Evolutionary conservation across 2,797 vertebrate genomes (phyloP).

Genomic region (Todus mexicanus): DNA sequence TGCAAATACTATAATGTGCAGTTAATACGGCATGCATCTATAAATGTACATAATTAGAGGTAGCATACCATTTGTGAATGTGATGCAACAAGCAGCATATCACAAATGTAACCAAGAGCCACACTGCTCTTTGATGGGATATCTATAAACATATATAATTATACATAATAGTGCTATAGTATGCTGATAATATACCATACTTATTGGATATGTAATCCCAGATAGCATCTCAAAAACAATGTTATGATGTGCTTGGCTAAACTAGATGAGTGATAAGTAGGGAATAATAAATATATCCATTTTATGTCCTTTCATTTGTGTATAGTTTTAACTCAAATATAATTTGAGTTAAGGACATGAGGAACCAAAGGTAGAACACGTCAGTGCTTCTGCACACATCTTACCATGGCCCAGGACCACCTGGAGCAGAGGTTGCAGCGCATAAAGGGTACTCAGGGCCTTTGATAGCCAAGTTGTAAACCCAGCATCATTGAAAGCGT

Average conservation of each 20-base stretch:
- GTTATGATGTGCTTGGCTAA: not conserved
- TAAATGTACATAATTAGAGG: constrained; percentile 13
- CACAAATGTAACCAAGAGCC: constrained; percentile 8
- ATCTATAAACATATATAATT: constrained; percentile 45
- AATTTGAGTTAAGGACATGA: not conserved
- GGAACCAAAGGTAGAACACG: not conserved
- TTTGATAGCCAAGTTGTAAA: not conserved
- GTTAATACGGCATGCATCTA: not conserved
- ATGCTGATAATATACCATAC: not conserved
- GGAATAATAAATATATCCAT: not conserved
- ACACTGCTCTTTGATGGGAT: not conserved
- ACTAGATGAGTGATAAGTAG: not conserved
- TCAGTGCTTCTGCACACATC: not conserved
- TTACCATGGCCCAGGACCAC: not conserved
- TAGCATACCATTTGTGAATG: not conserved
- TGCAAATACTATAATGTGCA: not conserved
- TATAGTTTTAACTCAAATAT: not conserved
- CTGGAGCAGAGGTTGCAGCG: not conserved
- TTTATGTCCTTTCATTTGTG: not conserved
- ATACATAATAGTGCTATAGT: not conserved
- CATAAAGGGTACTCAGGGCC: not conserved
- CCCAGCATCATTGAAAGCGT: accelerated
- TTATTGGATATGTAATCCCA: constrained; percentile 28
- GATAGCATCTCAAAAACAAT: constrained; percentile 19
- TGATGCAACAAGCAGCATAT: not conserved